phyloP scores from a whole-genome alignment of 2,113 vertebrate species.

The Mus pahari region DNA sequence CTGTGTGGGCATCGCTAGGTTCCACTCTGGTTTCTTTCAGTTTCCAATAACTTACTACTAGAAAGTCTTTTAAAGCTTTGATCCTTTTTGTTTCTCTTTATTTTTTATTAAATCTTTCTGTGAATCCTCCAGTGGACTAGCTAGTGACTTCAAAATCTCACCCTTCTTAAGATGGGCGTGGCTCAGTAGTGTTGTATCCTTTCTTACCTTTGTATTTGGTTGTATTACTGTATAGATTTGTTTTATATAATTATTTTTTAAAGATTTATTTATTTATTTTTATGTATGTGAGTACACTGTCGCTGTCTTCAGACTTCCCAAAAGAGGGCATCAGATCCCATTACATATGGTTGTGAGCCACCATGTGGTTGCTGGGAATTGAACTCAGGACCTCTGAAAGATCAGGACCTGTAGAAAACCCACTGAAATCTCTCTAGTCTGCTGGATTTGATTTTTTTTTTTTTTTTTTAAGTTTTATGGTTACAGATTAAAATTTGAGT shows the following conservation, averaged over 20 bases:
- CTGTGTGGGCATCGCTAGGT: background rate
- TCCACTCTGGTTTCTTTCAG: slow-evolving; percentile 17
- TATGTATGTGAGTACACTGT: too few relatives aligned
- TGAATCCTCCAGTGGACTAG: slow-evolving; percentile 1
- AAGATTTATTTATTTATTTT: too few relatives aligned
- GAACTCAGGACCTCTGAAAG: background rate
- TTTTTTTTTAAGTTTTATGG: slow-evolving; percentile 20
- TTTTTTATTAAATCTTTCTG: slow-evolving; percentile 44
- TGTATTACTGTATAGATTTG: background rate
- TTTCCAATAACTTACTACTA: slow-evolving; percentile 45
- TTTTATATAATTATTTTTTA: background rate
- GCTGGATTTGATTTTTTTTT: slow-evolving; percentile 8
- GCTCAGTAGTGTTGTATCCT: background rate
- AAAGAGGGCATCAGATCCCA: background rate
- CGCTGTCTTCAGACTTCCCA: too few relatives aligned
- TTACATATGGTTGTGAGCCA: background rate
- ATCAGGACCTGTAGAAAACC: too few relatives aligned
- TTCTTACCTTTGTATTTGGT: background rate
- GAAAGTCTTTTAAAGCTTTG: background rate
- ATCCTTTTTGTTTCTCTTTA: slow-evolving; percentile 1
- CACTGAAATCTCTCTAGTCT: too few relatives aligned
- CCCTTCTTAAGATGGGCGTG: background rate
- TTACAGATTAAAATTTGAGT: slow-evolving; percentile 54
- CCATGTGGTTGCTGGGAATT: background rate
- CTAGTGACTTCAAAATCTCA: background rate